Conservation (phyloP, 2,113 vertebrate species). For the Stictonetta naevosa region DNA sequence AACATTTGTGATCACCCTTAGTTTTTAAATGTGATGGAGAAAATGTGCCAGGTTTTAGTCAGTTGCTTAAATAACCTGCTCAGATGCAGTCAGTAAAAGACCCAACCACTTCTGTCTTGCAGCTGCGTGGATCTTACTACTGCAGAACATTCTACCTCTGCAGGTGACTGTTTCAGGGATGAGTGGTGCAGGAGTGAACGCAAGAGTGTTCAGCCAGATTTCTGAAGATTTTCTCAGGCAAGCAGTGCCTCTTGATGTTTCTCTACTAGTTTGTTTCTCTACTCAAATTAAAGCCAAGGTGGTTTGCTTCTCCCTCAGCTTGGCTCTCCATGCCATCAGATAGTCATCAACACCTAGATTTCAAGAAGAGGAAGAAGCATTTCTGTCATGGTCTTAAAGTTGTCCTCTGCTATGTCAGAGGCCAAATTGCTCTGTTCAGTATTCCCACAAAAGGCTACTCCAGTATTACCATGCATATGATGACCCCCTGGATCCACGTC, state of each 20-base stretch:
- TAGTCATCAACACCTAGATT: background rate
- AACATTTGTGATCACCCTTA: background rate
- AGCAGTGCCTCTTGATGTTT: too few relatives aligned
- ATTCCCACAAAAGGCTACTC: background rate
- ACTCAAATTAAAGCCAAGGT: background rate
- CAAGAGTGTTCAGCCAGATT: background rate
- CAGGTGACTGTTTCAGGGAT: background rate
- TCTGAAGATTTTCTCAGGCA: background rate
- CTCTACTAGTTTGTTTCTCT: background rate
- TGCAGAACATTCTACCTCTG: background rate
- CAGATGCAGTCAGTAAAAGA: background rate
- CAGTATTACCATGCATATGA: background rate
- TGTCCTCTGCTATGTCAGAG: background rate
- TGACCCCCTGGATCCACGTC: background rate
- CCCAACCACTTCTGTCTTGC: background rate
- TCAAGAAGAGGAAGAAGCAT: background rate
- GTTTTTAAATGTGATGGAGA: background rate
- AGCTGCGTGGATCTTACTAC: background rate
- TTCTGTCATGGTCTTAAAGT: background rate
- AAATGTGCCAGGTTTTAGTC: background rate
- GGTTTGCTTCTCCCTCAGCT: background rate
- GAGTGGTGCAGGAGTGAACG: background rate
- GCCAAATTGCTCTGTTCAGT: background rate
- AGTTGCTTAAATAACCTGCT: background rate
- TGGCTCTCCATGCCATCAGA: background rate